Evolutionary conservation across 2,113 vertebrate species (phyloP), one percentile per base, ranked within the genome.

Genomic region (Cryptomyrus ogoouensis): DNA sequence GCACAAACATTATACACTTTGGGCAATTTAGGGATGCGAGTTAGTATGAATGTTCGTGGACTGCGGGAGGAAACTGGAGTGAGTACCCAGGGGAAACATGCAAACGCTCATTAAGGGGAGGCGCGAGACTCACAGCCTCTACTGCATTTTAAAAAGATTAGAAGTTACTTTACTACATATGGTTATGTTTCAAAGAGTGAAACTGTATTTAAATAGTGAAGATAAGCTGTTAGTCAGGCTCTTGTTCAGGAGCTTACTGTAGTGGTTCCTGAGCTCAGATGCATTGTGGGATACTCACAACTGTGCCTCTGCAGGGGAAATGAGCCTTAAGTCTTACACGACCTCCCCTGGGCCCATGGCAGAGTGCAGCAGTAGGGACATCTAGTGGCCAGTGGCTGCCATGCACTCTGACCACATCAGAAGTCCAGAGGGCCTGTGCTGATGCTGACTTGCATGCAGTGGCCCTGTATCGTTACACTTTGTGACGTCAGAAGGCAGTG

Each of bases 381-480:
- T 80, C 88, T 90, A 88, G 90, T 89, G 90, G 87, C 50, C 46
- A 80, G n/a, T 53, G n/a, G 27, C 86, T 58, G 50, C 19, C 49
- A n/a, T 24, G 46, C 83, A 44, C 62, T 31, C 62, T 13, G 27
- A 31, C n/a, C 52, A 58, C 50, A 44, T 39, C 19, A 5, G 52
- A 62, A 21, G 19, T 42, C 3, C 87, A 66, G 39, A 44, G 35
- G 10, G 49, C 5, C 49, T 44, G 56, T 49, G 5, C 21, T 27
- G 17, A 24, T 84, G 56, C 56, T 12, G 56, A 7, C 56, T 58
- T 58, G 56, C 15, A 19, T 53, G 17, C 52, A n/a, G n/a, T 12
- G 13, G 27, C 35, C 15, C 13, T 39, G 70, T 53, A 87, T 49
- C 7, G 49, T 87, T 87, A 15, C 8, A 56, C 62, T 27, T n/a